Base-by-base conservation (phyloP, 2,113 vertebrate species). In the Platycercus adscitus region DNA sequence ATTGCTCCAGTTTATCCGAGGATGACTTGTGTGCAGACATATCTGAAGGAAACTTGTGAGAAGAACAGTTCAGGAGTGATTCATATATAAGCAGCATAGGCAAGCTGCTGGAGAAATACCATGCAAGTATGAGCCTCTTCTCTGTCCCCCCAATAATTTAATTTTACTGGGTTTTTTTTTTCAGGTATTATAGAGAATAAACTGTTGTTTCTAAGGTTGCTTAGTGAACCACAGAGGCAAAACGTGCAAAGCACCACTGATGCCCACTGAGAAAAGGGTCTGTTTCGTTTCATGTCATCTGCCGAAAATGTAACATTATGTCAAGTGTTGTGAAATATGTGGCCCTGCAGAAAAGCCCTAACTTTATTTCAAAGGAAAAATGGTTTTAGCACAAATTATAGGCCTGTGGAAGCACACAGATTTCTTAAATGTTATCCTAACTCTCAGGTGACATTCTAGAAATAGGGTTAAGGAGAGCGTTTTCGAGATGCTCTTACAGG, bases 11-110 rank as follows among this genome's bases (percentile, higher is more conserved):
- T 69, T 47, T 63, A n/a, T 11, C 39, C 3, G 1, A 75, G 61
- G 33, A 23, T 0, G 2, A 39, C 14, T 23, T 13, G 8, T 39
- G 18, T 33, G 33, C 44, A 9, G 41, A 20, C 14, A 6, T 23
- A 23, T 14, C 49, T 55, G 47, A 49, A 77, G 53, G 29, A 69
- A 69, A 50, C 4, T 16, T 66, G n/a, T 39, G 28, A 33, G 37
- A 12, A n/a, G 26, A 58, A 25, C 28, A 65, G n/a, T 37, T 71
- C 7, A 4, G 26, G 18, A 44, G 13, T 39, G 13, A 15, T 33
- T 58, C 1, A 1, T 10, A 18, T 10, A 33, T 12, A 41, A 20
- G 20, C 17, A 17, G 16, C 43, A 20, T 10, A 44, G 35, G 63
- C 47, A 56, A 23, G 20, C 18, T 50, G 47, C 31, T 75, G 24